These are phyloP conservation scores for Caenorhabditis panamensis DNA, from an alignment of 2,888 invertebrate species.

Conservation along the genomic window DNA sequence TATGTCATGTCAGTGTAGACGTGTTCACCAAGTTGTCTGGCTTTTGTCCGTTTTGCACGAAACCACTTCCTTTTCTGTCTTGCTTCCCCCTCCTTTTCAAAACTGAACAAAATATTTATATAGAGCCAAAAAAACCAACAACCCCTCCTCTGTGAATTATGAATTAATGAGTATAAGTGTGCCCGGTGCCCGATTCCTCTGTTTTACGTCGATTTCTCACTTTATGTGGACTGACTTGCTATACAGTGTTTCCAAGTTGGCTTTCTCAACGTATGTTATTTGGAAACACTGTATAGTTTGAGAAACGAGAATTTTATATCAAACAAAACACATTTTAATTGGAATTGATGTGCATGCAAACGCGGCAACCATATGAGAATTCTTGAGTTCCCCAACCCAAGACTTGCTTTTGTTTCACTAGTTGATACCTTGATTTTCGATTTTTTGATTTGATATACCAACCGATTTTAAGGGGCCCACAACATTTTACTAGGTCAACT, in stretches of 20 bases:
- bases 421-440: conserved; percentile 44
- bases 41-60: conserved; percentile 46
- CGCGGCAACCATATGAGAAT: conserved; percentile 39
- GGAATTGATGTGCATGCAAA: conserved; percentile 18
- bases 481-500: neutral
- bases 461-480: conserved; percentile 12
- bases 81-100: neutral
- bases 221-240: neutral
- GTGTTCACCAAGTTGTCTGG: conserved; percentile 14
- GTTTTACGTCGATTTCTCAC: conserved; percentile 27
- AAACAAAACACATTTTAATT: too few species aligned
- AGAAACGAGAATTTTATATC: too few species aligned
- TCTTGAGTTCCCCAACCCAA: conserved; percentile 57
- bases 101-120: neutral
- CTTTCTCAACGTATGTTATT: too few species aligned
- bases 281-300: too few species aligned
- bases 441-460: neutral
- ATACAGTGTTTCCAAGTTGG: too few species aligned
- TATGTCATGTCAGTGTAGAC: conserved; percentile 10
- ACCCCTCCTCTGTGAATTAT: neutral
- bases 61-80: neutral
- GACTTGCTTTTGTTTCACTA: conserved; percentile 61
- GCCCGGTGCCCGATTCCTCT: conserved; percentile 49
- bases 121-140: neutral
- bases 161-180: conserved; percentile 24